Base-by-base conservation (phyloP, 2,113 vertebrate species). In the Psilopsiagon aymara region DNA sequence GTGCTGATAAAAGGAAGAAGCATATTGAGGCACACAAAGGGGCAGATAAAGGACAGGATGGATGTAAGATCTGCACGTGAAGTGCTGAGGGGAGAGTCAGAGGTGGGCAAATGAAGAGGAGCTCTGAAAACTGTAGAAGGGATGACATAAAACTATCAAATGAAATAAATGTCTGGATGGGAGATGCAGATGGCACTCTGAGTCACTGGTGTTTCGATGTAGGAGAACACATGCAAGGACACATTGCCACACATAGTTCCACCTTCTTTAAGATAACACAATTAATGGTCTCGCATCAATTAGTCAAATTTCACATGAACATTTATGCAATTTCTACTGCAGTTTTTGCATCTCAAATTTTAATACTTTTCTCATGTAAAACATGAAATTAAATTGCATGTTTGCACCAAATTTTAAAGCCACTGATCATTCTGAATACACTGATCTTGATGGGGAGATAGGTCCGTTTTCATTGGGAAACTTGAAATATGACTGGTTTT, bases 111-210 rank as follows among this genome's bases (percentile, higher is more conserved):
- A 95, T 64, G 73, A 88, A 90, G 10, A 88, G 39, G 33, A 92
- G 25, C 39, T 93, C 82, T 88, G 60, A 83, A 74, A 96, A 88
- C 35, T 47, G 23, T 17, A 81, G 66, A 74, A 94, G 33, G 47
- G 47, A 82, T 46, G 88, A 90, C 75, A 60, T 70, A 78, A 86
- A 92, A 57, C 51, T 71, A 91, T 41, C 43, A 71, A 91, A 95
- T 68, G 25, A 94, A 94, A 94, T 55, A 81, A 74, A 75, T 43
- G 37, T 86, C 88, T 86, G n/a, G 49, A 92, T 77, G 73, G 68
- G 47, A 89, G 83, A 91, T 95, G 92, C 91, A 96, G 94, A 96
- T 92, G 96, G 79, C 47, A 81, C 19, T 81, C 88, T 95, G 90
- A 96, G 71, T 96, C 94, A 92, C 64, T 46, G 55, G 43, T 78